Base-by-base conservation (phyloP, 2,888 invertebrate genomes). In the Isoperla grammatica region DNA sequence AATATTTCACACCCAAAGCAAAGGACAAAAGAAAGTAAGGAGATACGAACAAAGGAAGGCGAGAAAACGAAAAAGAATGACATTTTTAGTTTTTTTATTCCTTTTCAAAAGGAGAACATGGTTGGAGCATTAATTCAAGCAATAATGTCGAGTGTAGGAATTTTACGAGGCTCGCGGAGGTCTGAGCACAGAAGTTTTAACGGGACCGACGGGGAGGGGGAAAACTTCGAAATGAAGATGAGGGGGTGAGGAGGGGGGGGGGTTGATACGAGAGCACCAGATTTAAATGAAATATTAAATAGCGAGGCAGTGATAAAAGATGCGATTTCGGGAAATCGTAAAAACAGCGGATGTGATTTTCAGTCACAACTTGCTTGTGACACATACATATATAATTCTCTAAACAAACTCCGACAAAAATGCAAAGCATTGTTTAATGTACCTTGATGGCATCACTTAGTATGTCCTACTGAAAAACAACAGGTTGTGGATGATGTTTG, bases 91-190 rank as follows among this genome's bases (percentile, higher is more conserved):
- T 22, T 46, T 46, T 60, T 49, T 37, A 45, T 49, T 55, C 50
- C 45, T 53, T 53, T 53, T 19, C 20, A 54, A 56, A 46, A 20
- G 46, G 40, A 37, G 53, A 53, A 39, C 61, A 48, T 48, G 58
- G 58, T 46, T 40, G 54, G 48, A 48, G 61, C 61, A 61, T 61
- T 61, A 61, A 61, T 61, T 58, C 61, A 61, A 61, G 61, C 46
- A 61, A 61, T 61, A 61, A 61, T 61, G 61, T 58, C 57, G 55
- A 46, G 46, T 48, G 58, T 15, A 39, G 43, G 58, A 61, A 61
- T 58, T 61, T 61, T 61, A 61, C 57, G 61, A 55, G 61, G 57
- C 39, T 61, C 57, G 45, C 48, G 57, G 57, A 56, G 56, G 15
- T 5, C 35, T 50, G 15, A 13, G 45, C 45, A 15, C 45, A 45